These are phyloP conservation scores for Nebria ingens DNA, from an alignment of 1,140 invertebrate genomes.

Conservation along the genomic window DNA sequence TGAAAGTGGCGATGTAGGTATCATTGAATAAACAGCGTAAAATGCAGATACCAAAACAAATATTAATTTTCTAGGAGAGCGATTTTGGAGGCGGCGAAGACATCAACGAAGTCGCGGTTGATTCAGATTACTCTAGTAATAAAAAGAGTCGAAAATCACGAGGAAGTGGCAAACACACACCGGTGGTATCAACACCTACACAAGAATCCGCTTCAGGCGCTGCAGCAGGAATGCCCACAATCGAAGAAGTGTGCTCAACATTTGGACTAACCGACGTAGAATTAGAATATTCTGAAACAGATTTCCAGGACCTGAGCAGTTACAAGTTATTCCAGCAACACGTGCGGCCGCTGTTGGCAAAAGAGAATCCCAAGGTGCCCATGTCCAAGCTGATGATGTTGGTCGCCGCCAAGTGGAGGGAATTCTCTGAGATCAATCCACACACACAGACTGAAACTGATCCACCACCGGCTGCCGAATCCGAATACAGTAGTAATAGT, in stretches of 20 bases:
- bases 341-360: slow-evolving; percentile 80
- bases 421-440: slow-evolving; percentile 31
- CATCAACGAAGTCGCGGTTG: slow-evolving; percentile 50
- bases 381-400: slow-evolving; percentile 93
- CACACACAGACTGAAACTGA: slow-evolving; percentile 25
- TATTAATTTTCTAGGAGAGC: slow-evolving; percentile 51
- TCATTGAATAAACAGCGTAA: slow-evolving; percentile 11
- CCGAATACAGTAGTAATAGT: slow-evolving; percentile 31
- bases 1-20: slow-evolving; percentile 73
- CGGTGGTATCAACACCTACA: slow-evolving; percentile 36
- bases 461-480: slow-evolving; percentile 24
- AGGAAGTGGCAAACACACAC: slow-evolving; percentile 35
- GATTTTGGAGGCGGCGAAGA: slow-evolving; percentile 64
- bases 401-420: slow-evolving; percentile 85
- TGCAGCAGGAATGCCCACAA: slow-evolving; percentile 67
- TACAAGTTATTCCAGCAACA: slow-evolving; percentile 95
- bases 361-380: slow-evolving; percentile 92
- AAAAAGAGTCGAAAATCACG: slow-evolving; percentile 45
- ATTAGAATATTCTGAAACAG: slow-evolving; percentile 84
- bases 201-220: slow-evolving; percentile 37
- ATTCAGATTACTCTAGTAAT: slow-evolving; percentile 54
- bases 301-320: slow-evolving; percentile 85
- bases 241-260: slow-evolving; percentile 85
- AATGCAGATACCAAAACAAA: slow-evolving; percentile 18
- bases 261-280: slow-evolving; percentile 85